A percentile compares a stretch with the other conserved stretches of the same genome.
phyloP scores from a whole-genome alignment of 2,888 invertebrate species.

The Apodemia mormo region DNA sequence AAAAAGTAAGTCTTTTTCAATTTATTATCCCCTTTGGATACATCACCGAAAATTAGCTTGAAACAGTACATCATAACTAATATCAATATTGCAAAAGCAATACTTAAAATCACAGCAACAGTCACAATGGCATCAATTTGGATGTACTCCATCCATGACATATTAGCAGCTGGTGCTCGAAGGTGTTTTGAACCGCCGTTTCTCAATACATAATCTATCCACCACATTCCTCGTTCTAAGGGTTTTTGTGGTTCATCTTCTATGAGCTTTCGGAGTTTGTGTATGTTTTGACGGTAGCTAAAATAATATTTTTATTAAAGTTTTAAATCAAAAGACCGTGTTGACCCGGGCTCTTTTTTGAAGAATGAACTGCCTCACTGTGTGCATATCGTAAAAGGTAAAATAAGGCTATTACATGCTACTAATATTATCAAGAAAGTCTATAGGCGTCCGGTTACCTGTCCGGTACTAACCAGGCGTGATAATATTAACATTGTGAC shows the following conservation, averaged over 20 bases:
- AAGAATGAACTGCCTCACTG: neutral
- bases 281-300: constrained; percentile 39
- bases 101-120: neutral
- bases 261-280: constrained; percentile 44
- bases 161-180: constrained; percentile 52
- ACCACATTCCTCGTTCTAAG: constrained; percentile 66
- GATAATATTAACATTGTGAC: too few relatives aligned
- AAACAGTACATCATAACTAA: neutral
- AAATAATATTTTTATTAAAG: neutral
- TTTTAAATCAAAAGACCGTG: neutral
- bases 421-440: too few relatives aligned
- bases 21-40: neutral
- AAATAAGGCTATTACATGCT: too few relatives aligned
- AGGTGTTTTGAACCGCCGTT: constrained; percentile 62
- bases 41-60: neutral
- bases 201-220: constrained; percentile 62
- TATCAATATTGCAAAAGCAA: neutral
- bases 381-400: too few relatives aligned
- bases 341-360: too few relatives aligned
- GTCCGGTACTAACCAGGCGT: too few relatives aligned
- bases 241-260: constrained; percentile 55
- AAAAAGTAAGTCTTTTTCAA: neutral
- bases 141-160: constrained; percentile 26
- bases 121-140: neutral
- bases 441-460: too few relatives aligned